Evolutionary conservation across 2,113 vertebrate species (phyloP).

Genomic region (Sylvilagus bachmani): DNA sequence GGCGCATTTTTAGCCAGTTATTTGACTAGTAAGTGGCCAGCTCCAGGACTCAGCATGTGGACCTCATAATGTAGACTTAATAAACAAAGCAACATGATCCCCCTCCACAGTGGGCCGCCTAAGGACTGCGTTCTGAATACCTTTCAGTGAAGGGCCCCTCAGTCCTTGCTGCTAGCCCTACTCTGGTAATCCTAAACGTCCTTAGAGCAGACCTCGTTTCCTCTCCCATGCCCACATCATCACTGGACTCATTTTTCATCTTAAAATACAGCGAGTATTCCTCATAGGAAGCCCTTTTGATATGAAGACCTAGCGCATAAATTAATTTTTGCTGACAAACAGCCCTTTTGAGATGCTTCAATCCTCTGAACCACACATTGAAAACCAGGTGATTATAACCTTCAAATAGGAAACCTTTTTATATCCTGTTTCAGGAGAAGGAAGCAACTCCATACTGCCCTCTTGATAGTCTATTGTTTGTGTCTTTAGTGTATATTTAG

Average conservation of each 20-base stretch:
- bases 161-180: background rate
- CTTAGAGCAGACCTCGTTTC: background rate
- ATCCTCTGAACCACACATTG: slow-evolving; percentile 14
- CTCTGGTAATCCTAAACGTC: background rate
- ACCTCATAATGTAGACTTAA: background rate
- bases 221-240: background rate
- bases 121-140: background rate
- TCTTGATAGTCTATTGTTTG: slow-evolving; percentile 38
- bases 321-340: background rate
- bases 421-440: slow-evolving; percentile 16
- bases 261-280: background rate
- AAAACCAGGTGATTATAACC: slow-evolving; percentile 66
- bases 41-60: background rate
- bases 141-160: background rate
- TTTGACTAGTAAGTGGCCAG: background rate
- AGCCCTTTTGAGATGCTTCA: slow-evolving; percentile 56
- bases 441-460: background rate
- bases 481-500: slow-evolving; percentile 22
- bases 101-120: background rate
- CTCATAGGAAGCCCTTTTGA: slow-evolving; percentile 53
- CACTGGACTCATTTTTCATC: background rate
- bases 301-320: background rate
- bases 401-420: slow-evolving; percentile 24
- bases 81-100: background rate
- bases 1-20: background rate